Evolutionary conservation across 2,888 invertebrate species (phyloP).

Genomic region (Ramazzottius varieornatus): DNA sequence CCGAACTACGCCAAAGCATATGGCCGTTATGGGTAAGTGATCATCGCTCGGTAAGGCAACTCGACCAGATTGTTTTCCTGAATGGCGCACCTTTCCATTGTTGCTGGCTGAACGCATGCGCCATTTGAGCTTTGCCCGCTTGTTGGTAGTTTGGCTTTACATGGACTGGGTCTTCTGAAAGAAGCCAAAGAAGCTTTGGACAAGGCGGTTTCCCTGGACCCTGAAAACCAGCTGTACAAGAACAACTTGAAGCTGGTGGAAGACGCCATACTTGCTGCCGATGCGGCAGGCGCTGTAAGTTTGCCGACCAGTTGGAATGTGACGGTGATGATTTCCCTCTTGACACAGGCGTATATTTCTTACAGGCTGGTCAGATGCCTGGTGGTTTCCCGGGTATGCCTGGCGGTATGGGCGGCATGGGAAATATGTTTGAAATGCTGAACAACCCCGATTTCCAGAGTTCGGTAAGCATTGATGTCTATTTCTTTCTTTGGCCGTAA

Average conservation of each 20-base stretch:
- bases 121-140: constrained; percentile 6
- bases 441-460: background rate
- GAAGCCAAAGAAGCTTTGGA: constrained; percentile 62
- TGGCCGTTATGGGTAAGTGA: constrained; percentile 47
- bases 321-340: too few species aligned
- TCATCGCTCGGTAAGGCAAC: background rate
- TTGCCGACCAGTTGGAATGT: too few species aligned
- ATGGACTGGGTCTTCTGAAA: constrained; percentile 49
- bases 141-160: constrained; percentile 39
- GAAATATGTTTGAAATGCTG: background rate
- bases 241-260: constrained; percentile 60
- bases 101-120: constrained; percentile 2
- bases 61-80: constrained; percentile 1
- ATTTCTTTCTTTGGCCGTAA: background rate
- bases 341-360: too few species aligned
- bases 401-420: background rate
- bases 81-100: background rate
- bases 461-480: background rate
- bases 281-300: background rate
- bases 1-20: constrained; percentile 80
- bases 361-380: background rate
- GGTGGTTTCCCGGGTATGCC: background rate
- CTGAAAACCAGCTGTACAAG: constrained; percentile 62
- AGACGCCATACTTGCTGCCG: constrained; percentile 22
- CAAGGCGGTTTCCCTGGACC: constrained; percentile 65